Evolutionary conservation across 2,888 invertebrate species (phyloP).

Genomic region (Teleiodes luculella): DNA sequence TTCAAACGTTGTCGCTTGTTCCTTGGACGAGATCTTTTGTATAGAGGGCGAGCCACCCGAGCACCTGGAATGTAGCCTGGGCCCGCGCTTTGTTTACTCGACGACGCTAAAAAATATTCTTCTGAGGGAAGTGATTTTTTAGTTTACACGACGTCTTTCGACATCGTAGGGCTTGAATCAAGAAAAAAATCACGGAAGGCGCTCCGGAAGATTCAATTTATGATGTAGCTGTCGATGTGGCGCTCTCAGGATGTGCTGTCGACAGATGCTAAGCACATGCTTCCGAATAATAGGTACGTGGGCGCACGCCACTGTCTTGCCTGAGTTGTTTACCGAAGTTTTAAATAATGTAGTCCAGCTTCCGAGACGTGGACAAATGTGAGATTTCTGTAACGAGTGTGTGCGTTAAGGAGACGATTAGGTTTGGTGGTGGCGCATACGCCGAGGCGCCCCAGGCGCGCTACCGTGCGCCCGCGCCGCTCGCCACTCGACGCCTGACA

Average conservation of each 20-base stretch:
- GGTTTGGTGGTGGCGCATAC: slow-evolving; percentile 38
- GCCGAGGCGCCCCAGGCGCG: slow-evolving; percentile 44
- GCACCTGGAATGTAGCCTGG: slow-evolving; percentile 64
- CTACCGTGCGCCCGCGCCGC: slow-evolving; percentile 37
- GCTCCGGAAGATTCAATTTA: slow-evolving; percentile 74
- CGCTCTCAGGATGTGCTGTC: slow-evolving; percentile 63
- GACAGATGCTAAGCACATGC: slow-evolving; percentile 75
- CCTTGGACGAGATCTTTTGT: slow-evolving; percentile 74
- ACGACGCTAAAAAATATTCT: slow-evolving; percentile 60
- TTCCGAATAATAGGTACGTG: slow-evolving; percentile 56
- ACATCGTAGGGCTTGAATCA: slow-evolving; percentile 60
- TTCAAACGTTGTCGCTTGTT: slow-evolving; percentile 55
- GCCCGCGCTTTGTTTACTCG: slow-evolving; percentile 60
- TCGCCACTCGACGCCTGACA: slow-evolving; percentile 42
- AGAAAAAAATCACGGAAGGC: slow-evolving; percentile 72
- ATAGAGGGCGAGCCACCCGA: slow-evolving; percentile 51
- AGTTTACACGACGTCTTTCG: slow-evolving; percentile 75
- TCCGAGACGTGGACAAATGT: slow-evolving; percentile 48
- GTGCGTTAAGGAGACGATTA: slow-evolving; percentile 60
- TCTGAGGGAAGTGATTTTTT: slow-evolving; percentile 61
- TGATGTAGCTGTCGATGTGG: slow-evolving; percentile 62
- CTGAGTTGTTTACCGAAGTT: slow-evolving; percentile 47
- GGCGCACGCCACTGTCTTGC: slow-evolving; percentile 60
- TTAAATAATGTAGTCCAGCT: slow-evolving; percentile 46
- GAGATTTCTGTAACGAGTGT: slow-evolving; percentile 48